Percentiles rank a stretch among this genome's conserved stretches.
Conservation (phyloP, 2,113 vertebrate genomes). For the Labeo catla region DNA sequence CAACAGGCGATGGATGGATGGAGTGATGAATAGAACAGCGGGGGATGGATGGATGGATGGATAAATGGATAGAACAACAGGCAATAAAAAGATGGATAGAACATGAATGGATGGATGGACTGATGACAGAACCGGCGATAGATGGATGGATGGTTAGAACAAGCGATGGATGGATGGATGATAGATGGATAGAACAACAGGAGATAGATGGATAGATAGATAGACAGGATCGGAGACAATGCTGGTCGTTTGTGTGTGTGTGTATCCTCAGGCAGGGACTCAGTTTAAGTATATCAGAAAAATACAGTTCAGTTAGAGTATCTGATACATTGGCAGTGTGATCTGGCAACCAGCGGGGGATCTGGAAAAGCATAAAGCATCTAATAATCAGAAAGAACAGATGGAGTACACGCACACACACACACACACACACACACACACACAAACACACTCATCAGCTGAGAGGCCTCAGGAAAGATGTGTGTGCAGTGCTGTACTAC, state of each 20-base stretch:
- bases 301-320: slow-evolving; percentile 26
- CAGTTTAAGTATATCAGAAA: background rate
- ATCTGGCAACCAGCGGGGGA: slow-evolving; percentile 6
- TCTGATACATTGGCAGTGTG: slow-evolving; percentile 33
- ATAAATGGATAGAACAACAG: background rate
- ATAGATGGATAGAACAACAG: background rate
- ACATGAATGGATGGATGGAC: background rate
- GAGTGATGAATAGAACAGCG: background rate
- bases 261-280: background rate
- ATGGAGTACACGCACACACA: no score
- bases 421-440: slow-evolving; percentile 1
- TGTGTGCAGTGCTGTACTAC: background rate
- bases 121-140: background rate
- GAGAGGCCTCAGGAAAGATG: slow-evolving; percentile 16
- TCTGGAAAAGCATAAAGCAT: slow-evolving; percentile 16
- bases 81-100: background rate
- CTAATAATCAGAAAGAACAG: slow-evolving; percentile 18
- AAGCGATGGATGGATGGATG: background rate
- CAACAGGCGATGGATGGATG: background rate
- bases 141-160: background rate
- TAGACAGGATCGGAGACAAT: background rate
- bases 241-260: background rate
- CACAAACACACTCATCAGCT: background rate
- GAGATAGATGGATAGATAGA: no score
- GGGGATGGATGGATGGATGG: no score